Conservation (phyloP, 2,797 vertebrate genomes). For the Rhinoraja longicauda region DNA sequence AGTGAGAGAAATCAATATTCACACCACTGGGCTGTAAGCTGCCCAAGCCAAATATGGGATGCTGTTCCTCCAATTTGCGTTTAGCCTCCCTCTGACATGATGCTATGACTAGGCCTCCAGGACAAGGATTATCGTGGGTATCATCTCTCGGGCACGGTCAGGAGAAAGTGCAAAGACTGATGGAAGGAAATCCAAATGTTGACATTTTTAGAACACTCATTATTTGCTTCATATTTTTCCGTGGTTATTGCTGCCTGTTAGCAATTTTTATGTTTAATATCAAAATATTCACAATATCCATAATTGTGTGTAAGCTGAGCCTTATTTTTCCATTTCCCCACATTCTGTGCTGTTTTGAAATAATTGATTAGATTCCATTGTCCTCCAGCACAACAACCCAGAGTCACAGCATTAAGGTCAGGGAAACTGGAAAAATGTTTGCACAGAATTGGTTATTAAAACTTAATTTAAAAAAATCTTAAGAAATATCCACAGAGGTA, state of each 20-base stretch:
- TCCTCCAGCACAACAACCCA: not conserved
- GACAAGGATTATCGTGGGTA: not conserved
- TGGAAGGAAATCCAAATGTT: not conserved
- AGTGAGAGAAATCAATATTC: too few species aligned
- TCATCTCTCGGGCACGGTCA: not conserved
- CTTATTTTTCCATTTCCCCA: not conserved
- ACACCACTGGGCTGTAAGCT: too few species aligned
- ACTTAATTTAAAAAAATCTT: not conserved
- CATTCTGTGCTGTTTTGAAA: not conserved
- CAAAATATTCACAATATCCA: not conserved
- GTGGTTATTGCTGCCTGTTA: not conserved
- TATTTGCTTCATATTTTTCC: not conserved
- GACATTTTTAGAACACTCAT: not conserved
- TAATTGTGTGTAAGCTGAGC: not conserved
- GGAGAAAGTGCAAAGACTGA: not conserved
- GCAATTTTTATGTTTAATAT: not conserved
- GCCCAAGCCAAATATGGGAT: too few species aligned
- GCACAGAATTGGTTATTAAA: conserved; percentile 23
- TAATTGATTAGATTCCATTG: conserved; percentile 4
- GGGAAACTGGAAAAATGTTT: not conserved
- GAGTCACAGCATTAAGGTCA: not conserved
- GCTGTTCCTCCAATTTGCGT: too few species aligned
- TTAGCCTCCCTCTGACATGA: not conserved
- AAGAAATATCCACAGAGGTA: not conserved
- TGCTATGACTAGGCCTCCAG: too few species aligned